Evolutionary conservation across 1,140 invertebrate genomes (phyloP).

Genomic region (Daktulosphaira vitifoliae): DNA sequence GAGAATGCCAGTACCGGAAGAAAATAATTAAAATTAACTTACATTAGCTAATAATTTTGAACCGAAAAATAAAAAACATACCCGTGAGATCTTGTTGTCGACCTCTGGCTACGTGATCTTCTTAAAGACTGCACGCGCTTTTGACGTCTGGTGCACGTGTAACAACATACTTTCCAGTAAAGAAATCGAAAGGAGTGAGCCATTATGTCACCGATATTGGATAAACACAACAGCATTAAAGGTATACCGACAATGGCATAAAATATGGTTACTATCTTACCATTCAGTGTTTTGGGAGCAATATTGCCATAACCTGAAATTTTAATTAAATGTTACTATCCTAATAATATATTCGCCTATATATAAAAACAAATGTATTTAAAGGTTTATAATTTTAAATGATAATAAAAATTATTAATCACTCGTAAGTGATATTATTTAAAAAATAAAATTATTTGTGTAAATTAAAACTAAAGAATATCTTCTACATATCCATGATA

Average conservation of each 20-base stretch:
- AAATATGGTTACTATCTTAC: slow-evolving; percentile 89
- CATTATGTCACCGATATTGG: slow-evolving; percentile 94
- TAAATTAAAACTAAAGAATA: too few relatives aligned
- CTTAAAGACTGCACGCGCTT: slow-evolving; percentile 45
- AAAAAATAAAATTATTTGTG: too few relatives aligned
- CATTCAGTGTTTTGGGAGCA: slow-evolving; percentile 81
- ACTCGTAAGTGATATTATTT: too few relatives aligned
- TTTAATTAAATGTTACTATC: too few relatives aligned
- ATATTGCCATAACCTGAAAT: slow-evolving; percentile 87
- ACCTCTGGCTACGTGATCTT: slow-evolving; percentile 38
- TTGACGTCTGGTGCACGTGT: slow-evolving; percentile 71
- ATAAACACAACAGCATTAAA: slow-evolving; percentile 84
- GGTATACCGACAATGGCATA: slow-evolving; percentile 94
- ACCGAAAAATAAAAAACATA: too few relatives aligned
- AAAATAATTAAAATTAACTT: too few relatives aligned
- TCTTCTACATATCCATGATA: too few relatives aligned
- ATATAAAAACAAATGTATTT: too few relatives aligned
- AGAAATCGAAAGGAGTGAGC: slow-evolving; percentile 86
- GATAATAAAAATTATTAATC: too few relatives aligned
- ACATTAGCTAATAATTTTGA: too few relatives aligned
- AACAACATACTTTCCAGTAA: slow-evolving; percentile 84
- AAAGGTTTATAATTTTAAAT: too few relatives aligned
- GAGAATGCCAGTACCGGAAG: neutral
- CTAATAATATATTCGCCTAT: too few relatives aligned
- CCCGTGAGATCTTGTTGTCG: slow-evolving; percentile 37